Base-by-base conservation (phyloP, 2,888 invertebrate species). In the Raillietiella orientalis region DNA sequence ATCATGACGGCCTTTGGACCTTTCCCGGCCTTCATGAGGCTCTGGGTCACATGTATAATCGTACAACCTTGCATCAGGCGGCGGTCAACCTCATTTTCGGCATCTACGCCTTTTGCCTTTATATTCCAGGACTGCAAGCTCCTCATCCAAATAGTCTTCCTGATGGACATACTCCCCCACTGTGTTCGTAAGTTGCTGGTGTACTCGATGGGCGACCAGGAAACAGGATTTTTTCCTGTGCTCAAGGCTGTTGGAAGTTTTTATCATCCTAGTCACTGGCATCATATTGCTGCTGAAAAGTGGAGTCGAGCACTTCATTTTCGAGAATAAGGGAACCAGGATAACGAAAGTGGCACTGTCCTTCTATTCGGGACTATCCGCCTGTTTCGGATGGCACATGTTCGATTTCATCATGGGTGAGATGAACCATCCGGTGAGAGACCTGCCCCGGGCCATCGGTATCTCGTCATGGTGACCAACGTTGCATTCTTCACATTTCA, bases 351-450 rank as follows among this genome's bases (percentile, higher is more conserved):
- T 51, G 22, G 48, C 54, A 1, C 35, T 56, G 25, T 54, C 53
- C 2, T 55, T 57, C 37, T 58, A 57, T 36, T 52, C 53, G 1
- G 55, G 54, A 5, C 39, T 56, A 21, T 56, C 57, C 37, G 55
- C 56, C 9, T 56, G 54, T 38, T 52, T 53, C 35, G 55, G 54
- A 34, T 54, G 55, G 52, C 56, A 56, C 35, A 56, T 55, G 36
- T 39, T 57, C 30, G 57, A 56, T 38, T 55, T 51, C 37, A 53
- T 56, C 23, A 51, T 54, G 28, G 56, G 56, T 39, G 56, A 56
- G 34, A 37, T 56, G 29, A 46, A 54, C 33, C 48, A 56, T 25
- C 56, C 56, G 3, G 46, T 49, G 36, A 49, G 53, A 36, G 53
- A 56, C 37, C 43, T 57, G 17, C 55, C 56, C 6, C 42, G 44